Percentiles rank a stretch among this genome's conserved stretches.
phyloP scores from a whole-genome alignment of 2,113 vertebrate species.

The Todiramphus saurophagus region DNA sequence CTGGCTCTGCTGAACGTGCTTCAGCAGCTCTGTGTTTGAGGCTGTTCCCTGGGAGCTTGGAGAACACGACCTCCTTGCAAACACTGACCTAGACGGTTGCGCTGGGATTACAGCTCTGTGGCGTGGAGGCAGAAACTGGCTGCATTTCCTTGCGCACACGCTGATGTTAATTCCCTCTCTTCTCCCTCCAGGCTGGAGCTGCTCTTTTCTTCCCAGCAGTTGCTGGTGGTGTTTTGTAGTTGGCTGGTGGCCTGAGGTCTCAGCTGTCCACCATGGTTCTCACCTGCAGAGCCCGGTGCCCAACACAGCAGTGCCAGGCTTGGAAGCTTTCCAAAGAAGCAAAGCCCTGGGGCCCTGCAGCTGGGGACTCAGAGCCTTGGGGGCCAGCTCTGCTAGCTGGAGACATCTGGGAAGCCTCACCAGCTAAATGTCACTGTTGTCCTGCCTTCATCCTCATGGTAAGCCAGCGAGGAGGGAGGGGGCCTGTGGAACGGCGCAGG shows the following conservation, averaged over 20 bases:
- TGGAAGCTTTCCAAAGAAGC: not conserved
- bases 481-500: fast-evolving
- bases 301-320: not conserved
- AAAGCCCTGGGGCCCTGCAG: not conserved
- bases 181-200: not conserved
- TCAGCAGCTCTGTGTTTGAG: not conserved
- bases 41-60: fast-evolving
- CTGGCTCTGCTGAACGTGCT: fast-evolving
- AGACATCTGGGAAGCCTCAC: not conserved
- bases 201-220: not conserved
- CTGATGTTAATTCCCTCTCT: not conserved
- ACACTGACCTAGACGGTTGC: not conserved
- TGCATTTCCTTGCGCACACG: not conserved
- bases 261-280: not conserved
- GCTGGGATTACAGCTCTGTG: not conserved
- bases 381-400: not conserved
- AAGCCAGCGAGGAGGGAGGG: too few relatives aligned
- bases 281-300: not conserved
- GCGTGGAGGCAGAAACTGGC: not conserved
- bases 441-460: fast-evolving
- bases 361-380: not conserved
- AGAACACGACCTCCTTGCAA: not conserved
- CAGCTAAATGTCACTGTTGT: not conserved
- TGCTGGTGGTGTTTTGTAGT: not conserved
- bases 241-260: not conserved